Percentiles rank a stretch among this genome's conserved stretches.
Conservation (phyloP, 2,113 vertebrate species). For the Syngnathus typhle region DNA sequence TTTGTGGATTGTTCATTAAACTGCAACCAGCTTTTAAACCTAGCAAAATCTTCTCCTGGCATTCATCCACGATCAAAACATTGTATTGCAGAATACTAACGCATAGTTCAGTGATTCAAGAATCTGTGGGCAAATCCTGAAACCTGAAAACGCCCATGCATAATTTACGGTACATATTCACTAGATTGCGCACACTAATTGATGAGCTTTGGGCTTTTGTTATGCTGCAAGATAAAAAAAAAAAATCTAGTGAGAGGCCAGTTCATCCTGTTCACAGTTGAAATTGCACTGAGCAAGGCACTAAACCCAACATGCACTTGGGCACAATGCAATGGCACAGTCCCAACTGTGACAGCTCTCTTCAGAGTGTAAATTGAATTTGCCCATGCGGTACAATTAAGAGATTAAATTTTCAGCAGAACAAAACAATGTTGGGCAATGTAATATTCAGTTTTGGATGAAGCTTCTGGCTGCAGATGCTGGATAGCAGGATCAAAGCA, state of each 20-base stretch:
- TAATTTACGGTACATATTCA: neutral
- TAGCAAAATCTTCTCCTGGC: neutral
- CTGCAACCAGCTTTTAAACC: neutral
- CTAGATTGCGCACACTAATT: neutral
- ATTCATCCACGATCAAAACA: neutral
- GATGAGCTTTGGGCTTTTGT: neutral
- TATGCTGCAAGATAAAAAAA: neutral
- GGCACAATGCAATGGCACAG: neutral
- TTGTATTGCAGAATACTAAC: neutral
- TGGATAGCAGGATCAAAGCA: neutral
- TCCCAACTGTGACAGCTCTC: neutral
- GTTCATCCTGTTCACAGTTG: neutral
- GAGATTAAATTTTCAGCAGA: neutral
- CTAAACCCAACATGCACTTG: neutral
- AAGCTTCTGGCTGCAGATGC: neutral
- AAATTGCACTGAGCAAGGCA: neutral
- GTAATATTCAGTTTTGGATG: neutral
- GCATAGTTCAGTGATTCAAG: neutral
- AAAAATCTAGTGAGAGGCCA: neutral
- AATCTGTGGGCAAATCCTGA: neutral
- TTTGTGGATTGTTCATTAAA: neutral
- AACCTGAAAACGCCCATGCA: neutral
- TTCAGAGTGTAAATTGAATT: slow-evolving; percentile 1
- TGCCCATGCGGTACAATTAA: slow-evolving; percentile 1
- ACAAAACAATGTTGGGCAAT: neutral